These are phyloP conservation scores for Eurypyga helias DNA, from an alignment of 2,113 vertebrate genomes.

Conservation along the genomic window DNA sequence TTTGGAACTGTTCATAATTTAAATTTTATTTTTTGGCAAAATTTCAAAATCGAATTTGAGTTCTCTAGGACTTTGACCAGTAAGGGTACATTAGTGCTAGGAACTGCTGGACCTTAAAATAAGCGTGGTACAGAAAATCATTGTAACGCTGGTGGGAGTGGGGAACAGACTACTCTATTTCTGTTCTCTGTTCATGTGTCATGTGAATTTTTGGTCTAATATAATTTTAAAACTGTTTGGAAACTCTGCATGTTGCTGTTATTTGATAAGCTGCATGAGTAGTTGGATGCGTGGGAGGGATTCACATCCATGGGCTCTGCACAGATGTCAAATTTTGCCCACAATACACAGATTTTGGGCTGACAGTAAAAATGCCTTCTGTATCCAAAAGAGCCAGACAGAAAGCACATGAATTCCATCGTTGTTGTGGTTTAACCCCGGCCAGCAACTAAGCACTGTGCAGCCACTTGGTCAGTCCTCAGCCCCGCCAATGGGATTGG, in stretches of 20 bases:
- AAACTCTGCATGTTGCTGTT: background rate
- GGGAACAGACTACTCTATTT: background rate
- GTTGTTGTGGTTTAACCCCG: too few species aligned
- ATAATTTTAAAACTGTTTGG: background rate
- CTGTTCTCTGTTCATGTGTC: background rate
- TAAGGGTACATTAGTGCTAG: background rate
- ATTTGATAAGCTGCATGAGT: background rate
- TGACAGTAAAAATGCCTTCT: constrained; percentile 12
- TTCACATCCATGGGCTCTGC: background rate
- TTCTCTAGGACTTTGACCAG: background rate
- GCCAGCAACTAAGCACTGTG: too few species aligned
- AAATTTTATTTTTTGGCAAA: background rate
- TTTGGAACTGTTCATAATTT: background rate
- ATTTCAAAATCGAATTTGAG: background rate
- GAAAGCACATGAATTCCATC: background rate
- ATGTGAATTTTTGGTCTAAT: background rate
- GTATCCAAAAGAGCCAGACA: background rate
- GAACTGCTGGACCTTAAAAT: background rate
- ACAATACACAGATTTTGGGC: background rate
- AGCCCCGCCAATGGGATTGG: too few species aligned
- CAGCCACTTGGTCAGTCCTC: too few species aligned
- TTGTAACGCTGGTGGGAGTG: background rate
- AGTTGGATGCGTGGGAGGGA: background rate
- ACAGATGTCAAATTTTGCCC: constrained; percentile 20
- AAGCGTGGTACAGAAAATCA: background rate